Base-by-base conservation (phyloP, 2,888 invertebrate species). In the Drosophila kanekoi region DNA sequence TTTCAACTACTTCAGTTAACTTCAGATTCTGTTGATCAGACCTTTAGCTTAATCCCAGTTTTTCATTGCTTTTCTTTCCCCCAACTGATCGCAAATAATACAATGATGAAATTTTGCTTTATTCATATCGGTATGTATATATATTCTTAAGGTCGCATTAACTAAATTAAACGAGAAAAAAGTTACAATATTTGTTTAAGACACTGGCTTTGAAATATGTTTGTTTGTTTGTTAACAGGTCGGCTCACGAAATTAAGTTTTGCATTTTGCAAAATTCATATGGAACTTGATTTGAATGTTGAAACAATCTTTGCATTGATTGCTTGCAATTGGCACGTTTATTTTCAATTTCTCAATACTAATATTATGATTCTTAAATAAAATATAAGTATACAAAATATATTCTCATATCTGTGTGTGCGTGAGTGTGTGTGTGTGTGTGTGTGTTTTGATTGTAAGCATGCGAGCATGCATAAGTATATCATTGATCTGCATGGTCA, bases 381-480 rank as follows among this genome's bases (percentile, higher is more conserved):
- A 87, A 87, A 79, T 72, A 67, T 66, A 79, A 75, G 86, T 77
- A 85, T 87, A 82, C 81, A 87, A 81, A 87, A 81, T 81, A 81
- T 59, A 63, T 81, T 43, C 56, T 57, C 61, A 79, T 77, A 73
- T 70, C 73, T 66, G 61, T 77, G 49, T n/a, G n/a, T n/a, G n/a
- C n/a, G n/a, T n/a, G n/a, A n/a, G n/a, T n/a, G n/a, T 47, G 35
- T 11, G 3, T 52, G 37, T 38, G 76, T 72, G 59, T 77, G 53
- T 41, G 72, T 71, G 61, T 23, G 23, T 77, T 62, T 71, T 67
- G 73, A 74, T 80, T 74, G 59, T 66, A 60, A 53, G 41, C 56
- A 57, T 53, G 41, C 51, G 44, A 38, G 52, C 18, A 56, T 43
- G 57, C 10, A 49, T 49, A 37, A 28, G 40, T 51, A 56, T 43